phyloP scores from a whole-genome alignment of 2,113 vertebrate species.

The Rhinogobius similis region DNA sequence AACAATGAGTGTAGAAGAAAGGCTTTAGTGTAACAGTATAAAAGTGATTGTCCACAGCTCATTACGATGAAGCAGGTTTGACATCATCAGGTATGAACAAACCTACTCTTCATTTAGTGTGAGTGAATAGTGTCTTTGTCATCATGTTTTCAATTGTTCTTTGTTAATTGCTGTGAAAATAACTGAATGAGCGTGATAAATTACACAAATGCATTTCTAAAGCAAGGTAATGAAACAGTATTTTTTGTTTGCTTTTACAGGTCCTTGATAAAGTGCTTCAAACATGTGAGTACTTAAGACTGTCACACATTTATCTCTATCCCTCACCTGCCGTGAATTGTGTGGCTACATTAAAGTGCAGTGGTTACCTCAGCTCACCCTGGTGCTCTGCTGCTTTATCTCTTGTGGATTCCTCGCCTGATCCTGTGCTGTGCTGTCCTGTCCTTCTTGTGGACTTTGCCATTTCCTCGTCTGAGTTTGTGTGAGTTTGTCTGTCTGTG shows the following conservation, averaged over 20 bases:
- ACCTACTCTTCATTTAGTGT: neutral
- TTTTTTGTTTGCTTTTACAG: neutral
- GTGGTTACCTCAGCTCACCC: neutral
- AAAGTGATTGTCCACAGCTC: neutral
- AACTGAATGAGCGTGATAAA: neutral
- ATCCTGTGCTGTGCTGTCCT: constrained; percentile 8
- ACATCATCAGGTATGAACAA: neutral
- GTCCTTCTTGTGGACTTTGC: constrained; percentile 23
- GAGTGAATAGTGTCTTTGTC: neutral
- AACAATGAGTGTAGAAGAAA: neutral
- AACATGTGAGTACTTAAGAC: no score
- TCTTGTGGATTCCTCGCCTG: neutral
- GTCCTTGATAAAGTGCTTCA: neutral
- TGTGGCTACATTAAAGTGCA: neutral
- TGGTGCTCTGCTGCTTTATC: neutral
- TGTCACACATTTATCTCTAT: no score
- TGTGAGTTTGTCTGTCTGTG: constrained; percentile 36
- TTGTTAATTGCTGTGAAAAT: neutral
- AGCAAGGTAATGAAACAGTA: neutral
- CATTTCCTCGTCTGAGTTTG: neutral
- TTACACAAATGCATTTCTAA: neutral
- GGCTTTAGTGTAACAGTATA: neutral
- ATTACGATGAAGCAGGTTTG: neutral
- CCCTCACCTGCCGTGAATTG: no score
- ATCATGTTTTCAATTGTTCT: no score